Percentiles rank a stretch among this genome's conserved stretches.
These are phyloP conservation scores for Pterois miles DNA, from an alignment of 2,797 vertebrate genomes.

Conservation along the genomic window DNA sequence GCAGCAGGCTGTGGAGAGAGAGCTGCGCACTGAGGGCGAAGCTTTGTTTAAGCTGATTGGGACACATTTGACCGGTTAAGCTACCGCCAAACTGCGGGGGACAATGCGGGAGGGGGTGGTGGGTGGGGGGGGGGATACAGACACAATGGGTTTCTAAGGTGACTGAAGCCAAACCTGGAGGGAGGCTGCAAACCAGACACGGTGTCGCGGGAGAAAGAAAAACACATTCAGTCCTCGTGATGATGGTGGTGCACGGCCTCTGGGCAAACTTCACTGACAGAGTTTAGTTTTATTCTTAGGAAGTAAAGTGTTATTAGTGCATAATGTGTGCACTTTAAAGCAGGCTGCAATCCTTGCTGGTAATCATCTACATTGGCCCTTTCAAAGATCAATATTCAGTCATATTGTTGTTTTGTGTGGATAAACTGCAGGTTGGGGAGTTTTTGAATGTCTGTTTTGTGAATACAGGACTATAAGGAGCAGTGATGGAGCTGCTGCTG, in stretches of 20 bases:
- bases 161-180: constrained; percentile 60
- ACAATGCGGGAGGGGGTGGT: constrained; percentile 59
- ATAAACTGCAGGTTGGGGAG: too few relatives aligned
- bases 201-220: constrained; percentile 35
- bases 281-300: too few relatives aligned
- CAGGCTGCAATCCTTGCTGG: too few relatives aligned
- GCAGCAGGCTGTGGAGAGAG: not conserved
- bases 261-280: not conserved
- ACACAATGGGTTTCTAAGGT: constrained; percentile 71
- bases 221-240: not conserved
- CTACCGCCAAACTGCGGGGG: constrained; percentile 72
- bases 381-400: not conserved
- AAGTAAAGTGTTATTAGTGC: too few relatives aligned
- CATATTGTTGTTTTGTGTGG: not conserved
- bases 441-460: not conserved
- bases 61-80: constrained; percentile 71
- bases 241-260: not conserved
- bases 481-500: not conserved
- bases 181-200: constrained; percentile 20
- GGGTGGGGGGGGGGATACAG: constrained; percentile 55
- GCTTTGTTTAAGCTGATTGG: constrained; percentile 54
- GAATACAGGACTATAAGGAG: not conserved
- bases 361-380: too few relatives aligned
- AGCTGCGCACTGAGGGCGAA: not conserved
- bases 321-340: too few relatives aligned